Evolutionary conservation across 2,888 invertebrate genomes (phyloP).

Genomic region (Sphecodes monilicornis): DNA sequence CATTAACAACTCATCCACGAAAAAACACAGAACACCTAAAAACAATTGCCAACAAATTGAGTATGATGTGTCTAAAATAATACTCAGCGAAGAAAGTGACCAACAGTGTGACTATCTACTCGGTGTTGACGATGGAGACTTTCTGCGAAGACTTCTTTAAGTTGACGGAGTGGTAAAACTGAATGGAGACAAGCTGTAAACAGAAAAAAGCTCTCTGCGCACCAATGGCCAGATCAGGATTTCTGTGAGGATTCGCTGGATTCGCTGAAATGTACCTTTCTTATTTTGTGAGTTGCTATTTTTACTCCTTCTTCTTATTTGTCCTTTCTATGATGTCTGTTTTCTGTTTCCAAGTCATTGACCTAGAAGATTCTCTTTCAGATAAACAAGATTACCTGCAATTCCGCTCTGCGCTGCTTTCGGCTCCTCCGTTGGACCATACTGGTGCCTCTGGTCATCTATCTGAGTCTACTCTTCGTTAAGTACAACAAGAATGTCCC

Average conservation of each 20-base stretch:
- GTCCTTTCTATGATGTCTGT: background rate
- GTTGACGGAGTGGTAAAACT: background rate
- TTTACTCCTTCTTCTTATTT: background rate
- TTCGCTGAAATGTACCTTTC: conserved; percentile 51
- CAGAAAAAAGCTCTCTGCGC: background rate
- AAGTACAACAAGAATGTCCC: conserved; percentile 77
- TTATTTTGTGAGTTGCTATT: conserved; percentile 57
- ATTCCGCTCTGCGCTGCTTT: conserved; percentile 55
- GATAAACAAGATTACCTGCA: conserved; percentile 56
- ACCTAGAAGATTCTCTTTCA: conserved; percentile 4
- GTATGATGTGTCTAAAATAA: background rate
- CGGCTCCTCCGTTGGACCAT: conserved; percentile 77
- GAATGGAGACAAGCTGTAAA: background rate
- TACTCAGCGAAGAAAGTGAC: background rate
- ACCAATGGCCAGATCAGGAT: background rate
- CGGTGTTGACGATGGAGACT: background rate
- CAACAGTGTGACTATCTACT: background rate
- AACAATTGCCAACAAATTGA: background rate
- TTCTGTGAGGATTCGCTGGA: background rate
- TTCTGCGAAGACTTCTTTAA: background rate
- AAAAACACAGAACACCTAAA: background rate
- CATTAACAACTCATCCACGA: background rate
- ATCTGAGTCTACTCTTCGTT: conserved; percentile 76
- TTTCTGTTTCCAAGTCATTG: background rate
- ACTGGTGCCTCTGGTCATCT: conserved; percentile 78